Base-by-base conservation (phyloP, 2,113 vertebrate genomes). In the Ellobius talpinus region DNA sequence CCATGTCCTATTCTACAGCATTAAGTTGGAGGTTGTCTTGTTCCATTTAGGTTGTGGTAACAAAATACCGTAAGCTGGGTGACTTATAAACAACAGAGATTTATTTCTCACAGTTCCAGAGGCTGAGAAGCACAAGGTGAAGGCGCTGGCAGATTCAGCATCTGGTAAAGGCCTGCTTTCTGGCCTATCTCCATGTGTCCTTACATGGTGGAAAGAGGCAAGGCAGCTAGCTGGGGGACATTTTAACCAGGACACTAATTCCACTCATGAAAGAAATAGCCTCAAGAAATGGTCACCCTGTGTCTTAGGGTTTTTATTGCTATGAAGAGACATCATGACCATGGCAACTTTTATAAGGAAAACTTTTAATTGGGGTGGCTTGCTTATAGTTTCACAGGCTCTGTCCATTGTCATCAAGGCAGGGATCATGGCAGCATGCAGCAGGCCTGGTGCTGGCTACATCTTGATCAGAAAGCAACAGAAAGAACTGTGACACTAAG, bases 71-170 rank as follows among this genome's bases (percentile, higher is more conserved):
- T 90, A 78, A 93, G 63, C n/a, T 78, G 13, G 31, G 36, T 86
- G 63, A 36, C 7, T 86, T 93, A 86, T 78, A 89, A 68, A 85
- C 13, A 78, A 85, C 72, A 78, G 14, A 86, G 89, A 86, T 90
- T 90, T 29, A 61, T 86, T 66, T 86, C 79, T 93, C 72, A 86
- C 63, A 78, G 63, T 86, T 93, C 72, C 86, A 23, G 63, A 90
- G 52, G 29, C 19, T 36, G 36, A n/a, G 70, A 76, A 70, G 33
- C 68, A 68, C 33, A 42, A 85, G 50, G 63, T 70, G 36, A 70
- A 77, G 72, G 26, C 52, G 1, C 63, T 31, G 33, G 72, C 33
- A 85, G 19, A 72, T 19, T 90, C 61, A 36, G 11, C 66, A 65
- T 85, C 70, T 85, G 61, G 68, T 77, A 7, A 93, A 63, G 72